Evolutionary conservation across 2,797 vertebrate genomes (phyloP), one percentile per base, ranked within the genome.

Genomic region (Poeciliopsis presidionis): DNA sequence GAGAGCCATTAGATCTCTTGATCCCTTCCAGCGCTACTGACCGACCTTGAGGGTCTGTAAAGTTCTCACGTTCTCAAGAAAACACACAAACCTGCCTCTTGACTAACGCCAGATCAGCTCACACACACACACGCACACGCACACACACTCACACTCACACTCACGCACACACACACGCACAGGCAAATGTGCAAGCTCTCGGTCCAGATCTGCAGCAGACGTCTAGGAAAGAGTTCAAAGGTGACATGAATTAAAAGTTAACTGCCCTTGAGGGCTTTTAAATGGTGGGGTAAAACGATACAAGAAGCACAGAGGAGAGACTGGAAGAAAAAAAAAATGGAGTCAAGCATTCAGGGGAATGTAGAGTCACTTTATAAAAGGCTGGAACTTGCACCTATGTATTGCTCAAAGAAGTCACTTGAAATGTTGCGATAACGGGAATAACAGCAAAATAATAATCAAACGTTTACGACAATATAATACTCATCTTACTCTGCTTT

Each of bases 11-110:
- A 84, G 84, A 84, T 85, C 84, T 81, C 83, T 78, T 90, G 95
- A 91, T 88, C 75, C 87, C 90, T 86, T 92, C 81, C 83, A 86
- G 84, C 89, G 90, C 89, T 83, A 81, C 91, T 88, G 89, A 90
- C 90, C 77, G 84, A 94, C 92, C 93, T 93, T 85, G 83, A 88
- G 78, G 81, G 83, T 94, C 91, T 94, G 92, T 95, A 94, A 94
- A 95, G 88, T 95, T 95, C 91, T 95, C 93, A 94, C 91, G 73
- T 94, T 93, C 91, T 92, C 84, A 84, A 88, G 84, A 79, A 93
- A 91, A 86, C 84, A 63, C 83, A 79, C 55, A 36, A 8, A 79
- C 83, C 73, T 49, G 22, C 87, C 78, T 70, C 76, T 81, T 79
- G 80, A 90, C 81, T 75, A 61, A 82, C 78, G 76, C 81, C 86